Percentiles rank a stretch among this genome's conserved stretches.
Conservation (phyloP, 2,888 invertebrate genomes). For the Lepidonotus clava region DNA sequence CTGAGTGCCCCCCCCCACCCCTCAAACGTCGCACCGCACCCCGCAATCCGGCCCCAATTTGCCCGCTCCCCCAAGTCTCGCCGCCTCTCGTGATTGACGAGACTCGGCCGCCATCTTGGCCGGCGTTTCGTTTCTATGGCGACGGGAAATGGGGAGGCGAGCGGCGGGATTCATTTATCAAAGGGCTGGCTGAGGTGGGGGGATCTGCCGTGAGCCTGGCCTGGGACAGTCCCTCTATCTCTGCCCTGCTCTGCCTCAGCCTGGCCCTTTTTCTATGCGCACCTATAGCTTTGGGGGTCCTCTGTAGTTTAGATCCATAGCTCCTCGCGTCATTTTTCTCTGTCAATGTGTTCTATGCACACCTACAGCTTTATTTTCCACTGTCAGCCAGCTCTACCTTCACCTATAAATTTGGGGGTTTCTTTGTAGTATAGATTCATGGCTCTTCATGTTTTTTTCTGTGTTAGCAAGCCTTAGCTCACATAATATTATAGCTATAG, state of each 20-base stretch:
- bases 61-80: slow-evolving; percentile 29
- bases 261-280: background rate
- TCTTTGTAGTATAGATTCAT: too few species aligned
- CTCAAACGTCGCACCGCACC: too few species aligned
- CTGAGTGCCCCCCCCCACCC: too few species aligned
- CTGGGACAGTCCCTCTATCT: too few species aligned
- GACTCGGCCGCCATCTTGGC: slow-evolving; percentile 32
- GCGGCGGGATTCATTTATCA: background rate
- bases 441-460: too few species aligned
- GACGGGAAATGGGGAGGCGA: background rate
- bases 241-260: background rate
- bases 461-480: too few species aligned
- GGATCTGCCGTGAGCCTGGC: too few species aligned
- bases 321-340: background rate
- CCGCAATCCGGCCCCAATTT: background rate
- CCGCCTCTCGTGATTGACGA: slow-evolving; percentile 33
- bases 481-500: too few species aligned
- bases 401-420: too few species aligned
- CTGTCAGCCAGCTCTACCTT: too few species aligned
- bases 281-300: background rate
- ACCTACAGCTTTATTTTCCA: too few species aligned
- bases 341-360: background rate
- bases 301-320: background rate
- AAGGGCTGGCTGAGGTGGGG: background rate
- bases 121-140: background rate